Evolutionary conservation across 1,140 invertebrate species (phyloP).

Genomic region (Microvelia longipes): DNA sequence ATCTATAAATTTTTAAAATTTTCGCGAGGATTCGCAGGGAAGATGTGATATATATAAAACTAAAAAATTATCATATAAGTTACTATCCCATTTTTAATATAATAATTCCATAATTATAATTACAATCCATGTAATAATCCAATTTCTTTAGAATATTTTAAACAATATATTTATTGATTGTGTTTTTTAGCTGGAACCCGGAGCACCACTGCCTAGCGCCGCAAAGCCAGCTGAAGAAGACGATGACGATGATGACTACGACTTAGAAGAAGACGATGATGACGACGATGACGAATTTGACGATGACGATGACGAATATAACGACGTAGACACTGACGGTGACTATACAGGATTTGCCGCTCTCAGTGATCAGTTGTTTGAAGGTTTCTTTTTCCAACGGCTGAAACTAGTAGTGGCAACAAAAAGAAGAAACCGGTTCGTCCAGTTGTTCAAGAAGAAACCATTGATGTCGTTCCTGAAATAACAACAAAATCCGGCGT

Average conservation of each 20-base stretch:
- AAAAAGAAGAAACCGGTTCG: conserved; percentile 17
- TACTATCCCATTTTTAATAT: no score
- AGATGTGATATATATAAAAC: no score
- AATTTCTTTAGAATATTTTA: no score
- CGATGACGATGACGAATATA: conserved; percentile 26
- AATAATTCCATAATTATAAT: no score
- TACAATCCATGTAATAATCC: no score
- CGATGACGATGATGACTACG: conserved; percentile 26
- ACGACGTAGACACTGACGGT: conserved; percentile 19
- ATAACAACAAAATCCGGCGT: not conserved
- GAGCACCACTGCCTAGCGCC: conserved; percentile 40
- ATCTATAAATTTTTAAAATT: no score
- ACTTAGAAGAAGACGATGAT: conserved; percentile 31
- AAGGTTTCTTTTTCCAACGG: conserved; percentile 20
- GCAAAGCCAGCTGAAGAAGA: conserved; percentile 24
- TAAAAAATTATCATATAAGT: no score
- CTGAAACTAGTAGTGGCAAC: conserved; percentile 21
- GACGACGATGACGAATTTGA: conserved; percentile 33
- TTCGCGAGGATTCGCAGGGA: no score
- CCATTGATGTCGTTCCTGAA: not conserved
- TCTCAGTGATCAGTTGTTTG: conserved; percentile 25
- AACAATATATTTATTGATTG: no score
- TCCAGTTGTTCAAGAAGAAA: not conserved
- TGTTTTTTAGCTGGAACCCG: conserved; percentile 37
- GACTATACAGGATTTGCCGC: conserved; percentile 27